Evolutionary conservation across 2,113 vertebrate genomes (phyloP).

Genomic region (Elgaria multicarinata): DNA sequence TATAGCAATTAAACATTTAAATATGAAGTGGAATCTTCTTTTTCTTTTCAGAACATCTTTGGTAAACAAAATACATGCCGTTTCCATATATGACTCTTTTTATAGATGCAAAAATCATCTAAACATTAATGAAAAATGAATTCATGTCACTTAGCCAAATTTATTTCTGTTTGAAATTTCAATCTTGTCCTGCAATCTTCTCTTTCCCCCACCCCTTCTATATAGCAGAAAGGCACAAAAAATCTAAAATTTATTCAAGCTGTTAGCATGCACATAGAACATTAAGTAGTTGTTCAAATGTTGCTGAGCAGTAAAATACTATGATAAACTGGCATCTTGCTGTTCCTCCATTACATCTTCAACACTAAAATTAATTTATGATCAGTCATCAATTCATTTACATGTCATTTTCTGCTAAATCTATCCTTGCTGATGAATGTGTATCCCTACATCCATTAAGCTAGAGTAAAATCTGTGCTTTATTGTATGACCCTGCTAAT

Average conservation of each 20-base stretch:
- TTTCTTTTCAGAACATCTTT: slow-evolving; percentile 1
- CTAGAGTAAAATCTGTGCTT: slow-evolving; percentile 81
- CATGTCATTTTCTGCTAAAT: slow-evolving; percentile 91
- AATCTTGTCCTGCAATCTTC: slow-evolving; percentile 58
- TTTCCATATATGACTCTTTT: slow-evolving; percentile 47
- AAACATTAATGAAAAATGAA: slow-evolving; percentile 76
- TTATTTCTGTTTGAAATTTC: slow-evolving; percentile 75
- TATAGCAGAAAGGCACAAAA: slow-evolving; percentile 74
- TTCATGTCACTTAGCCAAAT: slow-evolving; percentile 76
- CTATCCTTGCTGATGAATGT: slow-evolving; percentile 87
- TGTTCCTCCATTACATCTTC: slow-evolving; percentile 82
- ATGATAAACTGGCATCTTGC: slow-evolving; percentile 83
- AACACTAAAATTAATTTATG: slow-evolving; percentile 96
- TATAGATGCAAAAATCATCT: slow-evolving; percentile 64
- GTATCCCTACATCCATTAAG: slow-evolving; percentile 82
- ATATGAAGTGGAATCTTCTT: not conserved
- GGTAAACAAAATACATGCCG: slow-evolving; percentile 43
- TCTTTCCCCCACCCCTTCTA: slow-evolving; percentile 40
- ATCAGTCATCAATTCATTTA: slow-evolving; percentile 91
- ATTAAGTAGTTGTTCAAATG: slow-evolving; percentile 82
- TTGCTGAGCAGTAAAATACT: slow-evolving; percentile 82
- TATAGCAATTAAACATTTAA: not conserved
- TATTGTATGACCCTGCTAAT: slow-evolving; percentile 85
- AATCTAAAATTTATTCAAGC: slow-evolving; percentile 76
- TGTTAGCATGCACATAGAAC: slow-evolving; percentile 72